Base-by-base conservation (phyloP, 2,888 invertebrate species). In the Drosophila mulleri region DNA sequence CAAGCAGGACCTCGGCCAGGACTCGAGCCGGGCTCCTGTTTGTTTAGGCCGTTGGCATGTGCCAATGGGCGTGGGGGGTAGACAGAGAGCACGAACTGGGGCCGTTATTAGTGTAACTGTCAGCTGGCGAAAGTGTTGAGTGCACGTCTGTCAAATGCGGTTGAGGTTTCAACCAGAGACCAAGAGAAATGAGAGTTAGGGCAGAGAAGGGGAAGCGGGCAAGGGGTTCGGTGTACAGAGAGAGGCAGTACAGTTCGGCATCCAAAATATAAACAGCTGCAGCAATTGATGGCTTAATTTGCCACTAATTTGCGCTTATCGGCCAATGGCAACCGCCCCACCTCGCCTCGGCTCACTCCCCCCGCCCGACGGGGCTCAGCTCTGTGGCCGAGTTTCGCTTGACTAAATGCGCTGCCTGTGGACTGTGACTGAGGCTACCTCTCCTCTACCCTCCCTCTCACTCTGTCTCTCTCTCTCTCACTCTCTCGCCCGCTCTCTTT, bases 261-360 rank as follows among this genome's bases (percentile, higher is more conserved):
- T 74, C 58, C 70, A 70, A 74, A 69, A 66, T 68, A 56, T 66
- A 63, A 66, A 56, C 79, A 75, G 75, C 85, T 72, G 85, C 82
- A 70, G 53, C 72, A 68, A 66, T 67, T 71, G 76, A 89, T 89
- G 78, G 83, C 83, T 90, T 89, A 85, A 86, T 90, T 89, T 86
- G 86, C 88, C 90, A 88, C 86, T 83, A 89, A 90, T 86, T 86
- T 88, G 78, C 54, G 86, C 85, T 88, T 85, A 89, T 88, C 90
- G 73, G 35, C 47, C 37, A 52, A 8, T 23, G 39, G 52, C 56
- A 44, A 26, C 39, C 57, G 20, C 44, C 39, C 39, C 57, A 20
- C 44, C 18, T 11, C 7, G n/a, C n/a, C 26, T 4, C 26, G 0
- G 29, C 4, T 29, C n/a, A 8, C 29, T 11, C 23, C 20, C 26